Conservation (phyloP, 2,888 invertebrate genomes). For the Apamea epomidion region DNA sequence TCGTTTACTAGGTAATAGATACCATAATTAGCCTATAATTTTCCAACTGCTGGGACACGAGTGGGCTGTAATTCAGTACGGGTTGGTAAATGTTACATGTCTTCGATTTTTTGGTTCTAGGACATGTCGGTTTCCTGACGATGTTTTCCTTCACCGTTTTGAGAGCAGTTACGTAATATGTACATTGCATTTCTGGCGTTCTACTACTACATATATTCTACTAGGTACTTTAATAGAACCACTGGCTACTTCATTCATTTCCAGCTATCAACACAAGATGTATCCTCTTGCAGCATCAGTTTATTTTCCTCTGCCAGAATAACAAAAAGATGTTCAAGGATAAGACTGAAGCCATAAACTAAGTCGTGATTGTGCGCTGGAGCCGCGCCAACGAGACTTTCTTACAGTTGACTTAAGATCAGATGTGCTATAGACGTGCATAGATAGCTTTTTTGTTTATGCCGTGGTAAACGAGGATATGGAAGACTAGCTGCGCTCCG, state of each 20-base stretch:
- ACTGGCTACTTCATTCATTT: background rate
- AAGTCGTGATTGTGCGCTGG: conserved; percentile 52
- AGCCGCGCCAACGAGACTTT: conserved; percentile 49
- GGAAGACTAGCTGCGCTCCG: background rate
- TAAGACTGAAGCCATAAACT: conserved; percentile 37
- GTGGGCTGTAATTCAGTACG: too few relatives aligned
- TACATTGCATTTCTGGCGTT: too few relatives aligned
- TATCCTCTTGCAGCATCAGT: background rate
- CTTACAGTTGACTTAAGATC: conserved; percentile 53
- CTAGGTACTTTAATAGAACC: background rate
- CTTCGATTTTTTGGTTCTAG: too few relatives aligned
- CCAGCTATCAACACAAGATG: background rate
- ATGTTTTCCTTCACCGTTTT: too few relatives aligned
- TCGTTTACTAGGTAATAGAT: too few relatives aligned
- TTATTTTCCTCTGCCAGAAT: conserved; percentile 17
- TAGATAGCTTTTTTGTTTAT: conserved; percentile 20
- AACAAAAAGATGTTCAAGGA: conserved; percentile 48
- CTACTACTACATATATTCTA: background rate
- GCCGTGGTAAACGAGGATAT: background rate
- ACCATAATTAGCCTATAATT: too few relatives aligned
- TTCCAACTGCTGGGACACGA: too few relatives aligned
- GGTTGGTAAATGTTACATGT: too few relatives aligned
- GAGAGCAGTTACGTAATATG: too few relatives aligned
- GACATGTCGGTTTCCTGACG: too few relatives aligned
- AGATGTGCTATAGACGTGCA: conserved; percentile 27